Percentiles rank a stretch among this genome's conserved stretches.
phyloP scores from a whole-genome alignment of 2,113 vertebrate genomes.

The Alligator mississippiensis region DNA sequence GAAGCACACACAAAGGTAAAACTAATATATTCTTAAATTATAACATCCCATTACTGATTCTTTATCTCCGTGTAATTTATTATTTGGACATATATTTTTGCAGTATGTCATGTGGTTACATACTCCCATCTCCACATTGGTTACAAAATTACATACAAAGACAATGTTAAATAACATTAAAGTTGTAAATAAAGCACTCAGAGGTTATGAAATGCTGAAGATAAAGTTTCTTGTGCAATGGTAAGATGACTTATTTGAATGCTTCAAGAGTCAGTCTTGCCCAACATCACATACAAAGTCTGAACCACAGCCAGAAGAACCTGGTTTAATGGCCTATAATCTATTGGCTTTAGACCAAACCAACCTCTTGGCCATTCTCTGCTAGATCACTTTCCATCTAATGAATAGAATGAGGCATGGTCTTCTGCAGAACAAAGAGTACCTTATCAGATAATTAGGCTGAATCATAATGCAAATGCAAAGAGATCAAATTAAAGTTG shows the following conservation, averaged over 20 bases:
- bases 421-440: background rate
- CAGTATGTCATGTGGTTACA: background rate
- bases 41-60: slow-evolving; percentile 48
- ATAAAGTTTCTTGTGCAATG: background rate
- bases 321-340: rapidly evolving
- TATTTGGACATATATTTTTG: slow-evolving; percentile 60
- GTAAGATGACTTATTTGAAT: background rate
- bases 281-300: rapidly evolving
- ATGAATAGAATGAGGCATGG: background rate
- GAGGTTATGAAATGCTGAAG: background rate
- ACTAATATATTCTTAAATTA: slow-evolving; percentile 56
- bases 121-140: background rate
- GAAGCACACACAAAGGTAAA: slow-evolving; percentile 36
- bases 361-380: background rate
- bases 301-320: background rate
- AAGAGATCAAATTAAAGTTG: no score
- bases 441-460: no score
- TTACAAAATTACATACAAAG: slow-evolving; percentile 31
- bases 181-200: background rate
- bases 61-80: slow-evolving; percentile 40
- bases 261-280: background rate
- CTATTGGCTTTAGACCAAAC: background rate
- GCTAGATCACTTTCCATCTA: background rate
- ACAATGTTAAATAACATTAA: background rate
- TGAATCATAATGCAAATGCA: no score